Conservation (phyloP, 2,797 vertebrate genomes). For the Gallinago solitaria region DNA sequence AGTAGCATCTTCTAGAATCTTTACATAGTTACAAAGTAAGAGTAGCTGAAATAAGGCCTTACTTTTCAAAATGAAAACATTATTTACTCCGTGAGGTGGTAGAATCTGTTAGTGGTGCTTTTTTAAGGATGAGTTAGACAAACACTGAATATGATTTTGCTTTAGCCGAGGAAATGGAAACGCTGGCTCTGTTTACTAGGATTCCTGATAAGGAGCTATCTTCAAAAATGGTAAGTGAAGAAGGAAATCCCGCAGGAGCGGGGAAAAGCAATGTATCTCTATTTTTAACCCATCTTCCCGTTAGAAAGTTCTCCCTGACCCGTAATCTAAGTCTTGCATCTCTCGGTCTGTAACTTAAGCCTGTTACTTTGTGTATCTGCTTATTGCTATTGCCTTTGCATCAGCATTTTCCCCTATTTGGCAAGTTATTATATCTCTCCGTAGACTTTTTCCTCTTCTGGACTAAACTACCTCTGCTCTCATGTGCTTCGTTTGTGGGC, state of each 20-base stretch:
- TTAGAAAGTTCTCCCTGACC: neutral
- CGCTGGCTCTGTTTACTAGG: neutral
- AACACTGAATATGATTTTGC: neutral
- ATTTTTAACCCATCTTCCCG: neutral
- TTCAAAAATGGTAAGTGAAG: neutral
- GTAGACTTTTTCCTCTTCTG: neutral
- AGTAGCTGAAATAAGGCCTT: neutral
- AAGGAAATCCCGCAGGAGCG: neutral
- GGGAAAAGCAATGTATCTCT: neutral
- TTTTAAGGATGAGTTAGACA: neutral
- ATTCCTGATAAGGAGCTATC: neutral
- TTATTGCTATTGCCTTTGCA: rapidly evolving
- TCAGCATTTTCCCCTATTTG: neutral
- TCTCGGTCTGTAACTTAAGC: neutral
- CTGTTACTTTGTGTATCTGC: neutral
- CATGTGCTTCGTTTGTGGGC: neutral
- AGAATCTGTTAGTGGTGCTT: neutral
- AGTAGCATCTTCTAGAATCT: neutral
- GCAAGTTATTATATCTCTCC: neutral
- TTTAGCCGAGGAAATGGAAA: neutral
- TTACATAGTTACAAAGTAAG: neutral
- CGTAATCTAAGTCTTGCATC: neutral
- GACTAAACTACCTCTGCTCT: neutral
- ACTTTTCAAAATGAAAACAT: neutral
- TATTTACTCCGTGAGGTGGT: neutral